A percentile compares a stretch with the other conserved stretches of the same genome.
These are phyloP conservation scores for Pilophorus perplexus DNA, from an alignment of 2,888 invertebrate genomes.

Conservation along the genomic window DNA sequence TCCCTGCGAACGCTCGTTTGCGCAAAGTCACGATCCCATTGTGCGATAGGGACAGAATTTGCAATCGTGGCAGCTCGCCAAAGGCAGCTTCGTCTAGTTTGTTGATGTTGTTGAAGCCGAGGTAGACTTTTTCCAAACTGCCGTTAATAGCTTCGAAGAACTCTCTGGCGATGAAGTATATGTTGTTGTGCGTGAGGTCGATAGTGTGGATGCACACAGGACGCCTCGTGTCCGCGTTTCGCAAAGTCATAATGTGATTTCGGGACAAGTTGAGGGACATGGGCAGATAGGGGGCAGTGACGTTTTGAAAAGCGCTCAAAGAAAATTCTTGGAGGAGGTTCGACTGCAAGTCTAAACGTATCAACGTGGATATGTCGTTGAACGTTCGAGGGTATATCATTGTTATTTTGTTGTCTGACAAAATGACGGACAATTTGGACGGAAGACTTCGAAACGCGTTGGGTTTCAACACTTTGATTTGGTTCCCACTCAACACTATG, in stretches of 20 bases:
- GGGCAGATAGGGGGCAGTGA: constrained; percentile 63
- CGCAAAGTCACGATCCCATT: constrained; percentile 71
- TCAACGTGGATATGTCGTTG: constrained; percentile 70
- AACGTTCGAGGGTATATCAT: constrained; percentile 72
- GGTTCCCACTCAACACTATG: constrained; percentile 75
- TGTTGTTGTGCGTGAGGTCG: constrained; percentile 68
- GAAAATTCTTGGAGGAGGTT: constrained; percentile 71
- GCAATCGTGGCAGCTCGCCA: constrained; percentile 66
- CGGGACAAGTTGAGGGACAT: constrained; percentile 74
- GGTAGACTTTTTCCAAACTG: constrained; percentile 65
- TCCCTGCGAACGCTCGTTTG: constrained; percentile 72
- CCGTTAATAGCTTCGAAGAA: constrained; percentile 65
- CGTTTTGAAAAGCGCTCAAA: constrained; percentile 65
- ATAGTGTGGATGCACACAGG: constrained; percentile 65
- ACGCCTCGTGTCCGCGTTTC: constrained; percentile 54
- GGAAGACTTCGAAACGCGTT: constrained; percentile 75
- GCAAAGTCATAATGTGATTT: constrained; percentile 60
- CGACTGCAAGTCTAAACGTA: constrained; percentile 75
- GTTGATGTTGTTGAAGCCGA: constrained; percentile 72
- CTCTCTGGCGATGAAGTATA: constrained; percentile 62
- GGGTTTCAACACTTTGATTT: constrained; percentile 66
- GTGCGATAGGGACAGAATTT: constrained; percentile 69
- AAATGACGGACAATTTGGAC: constrained; percentile 74
- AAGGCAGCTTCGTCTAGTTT: constrained; percentile 72
- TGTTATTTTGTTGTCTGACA: constrained; percentile 76